Evolutionary conservation across 2,888 invertebrate species (phyloP), one percentile per base, ranked within the genome.

Genomic region (Sphecodes monilicornis): DNA sequence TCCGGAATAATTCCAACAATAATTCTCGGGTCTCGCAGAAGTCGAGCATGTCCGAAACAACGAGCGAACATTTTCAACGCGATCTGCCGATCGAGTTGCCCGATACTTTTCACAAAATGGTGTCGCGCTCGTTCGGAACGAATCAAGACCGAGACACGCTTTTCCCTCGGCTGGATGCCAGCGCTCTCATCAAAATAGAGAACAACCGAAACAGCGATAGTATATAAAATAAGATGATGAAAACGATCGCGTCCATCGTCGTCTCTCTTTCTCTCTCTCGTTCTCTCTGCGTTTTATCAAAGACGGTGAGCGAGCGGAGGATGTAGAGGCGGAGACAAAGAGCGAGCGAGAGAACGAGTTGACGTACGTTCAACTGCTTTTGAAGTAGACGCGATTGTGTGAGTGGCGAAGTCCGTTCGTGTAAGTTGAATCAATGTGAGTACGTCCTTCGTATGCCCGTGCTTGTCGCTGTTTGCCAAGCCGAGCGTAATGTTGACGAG

Each of bases 381-480:
- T 83, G 74, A 86, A 74, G 73, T 57, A 26, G 43, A 41, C 10
- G 36, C 46, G n/a, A 18, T 26, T 57, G 82, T 78, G 43, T 73
- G 64, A 22, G 77, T 76, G 43, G 26, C 13, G n/a, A 43, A 36
- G 22, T 70, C 10, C 41, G 74, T 57, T 46, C 46, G 72, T 75
- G 78, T 29, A 32, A 75, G 71, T 71, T 75, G 64, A 76, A 54
- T 66, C 69, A 71, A 72, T 77, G 64, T 82, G 32, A 36, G 73
- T 70, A 78, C 86, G 91, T 87, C 90, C 91, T 91, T 91, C 90
- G 86, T 73, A 64, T 72, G 84, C 68, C 81, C 86, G 86, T 88
- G 84, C 83, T 84, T 89, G 89, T 88, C 88, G 86, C 86, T 84
- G 89, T 91, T 91, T 91, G 89, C 89, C 91, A 90, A 90, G 88